These are phyloP conservation scores for Stegophylla sp. DNA, from an alignment of 2,888 invertebrate genomes.

Conservation along the genomic window DNA sequence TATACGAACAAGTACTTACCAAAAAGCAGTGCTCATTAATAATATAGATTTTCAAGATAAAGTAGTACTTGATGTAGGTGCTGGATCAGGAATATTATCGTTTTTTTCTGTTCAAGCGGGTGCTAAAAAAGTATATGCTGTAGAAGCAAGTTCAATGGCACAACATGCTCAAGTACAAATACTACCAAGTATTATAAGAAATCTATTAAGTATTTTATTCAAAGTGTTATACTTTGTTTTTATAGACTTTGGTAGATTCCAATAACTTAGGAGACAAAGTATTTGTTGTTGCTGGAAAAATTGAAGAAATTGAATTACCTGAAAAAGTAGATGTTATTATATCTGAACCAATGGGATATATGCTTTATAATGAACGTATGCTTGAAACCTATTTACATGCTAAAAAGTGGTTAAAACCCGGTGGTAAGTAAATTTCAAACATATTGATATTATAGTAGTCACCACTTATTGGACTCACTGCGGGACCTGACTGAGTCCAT, in stretches of 20 bases:
- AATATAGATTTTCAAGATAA: conserved; percentile 88
- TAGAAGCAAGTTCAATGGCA: conserved; percentile 99
- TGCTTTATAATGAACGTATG: conserved; percentile 99
- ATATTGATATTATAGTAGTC: too few species aligned
- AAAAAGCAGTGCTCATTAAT: conserved; percentile 93
- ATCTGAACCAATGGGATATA: conserved; percentile 99
- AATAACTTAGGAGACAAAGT: conserved; percentile 89
- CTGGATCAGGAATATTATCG: conserved; percentile 96
- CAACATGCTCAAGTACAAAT: conserved; percentile 80
- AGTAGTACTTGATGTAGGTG: conserved; percentile 96
- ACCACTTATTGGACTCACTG: too few species aligned
- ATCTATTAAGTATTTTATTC: conserved; percentile 30
- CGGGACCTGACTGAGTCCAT: too few species aligned
- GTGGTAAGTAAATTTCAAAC: conserved; percentile 65
- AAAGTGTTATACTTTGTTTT: neutral
- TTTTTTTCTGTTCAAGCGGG: conserved; percentile 99
- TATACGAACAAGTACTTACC: conserved; percentile 97
- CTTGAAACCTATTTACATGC: conserved; percentile 98
- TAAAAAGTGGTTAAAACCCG: conserved; percentile 93
- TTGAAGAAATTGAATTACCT: conserved; percentile 95
- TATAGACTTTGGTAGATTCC: conserved; percentile 80
- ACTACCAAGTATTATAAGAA: neutral
- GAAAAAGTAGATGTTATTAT: conserved; percentile 96
- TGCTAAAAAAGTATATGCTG: conserved; percentile 94
- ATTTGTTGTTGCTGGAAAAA: conserved; percentile 93